Percentiles rank a stretch among this genome's conserved stretches.
phyloP scores from a whole-genome alignment of 2,888 invertebrate genomes.

The Synanthedon formicaeformis region DNA sequence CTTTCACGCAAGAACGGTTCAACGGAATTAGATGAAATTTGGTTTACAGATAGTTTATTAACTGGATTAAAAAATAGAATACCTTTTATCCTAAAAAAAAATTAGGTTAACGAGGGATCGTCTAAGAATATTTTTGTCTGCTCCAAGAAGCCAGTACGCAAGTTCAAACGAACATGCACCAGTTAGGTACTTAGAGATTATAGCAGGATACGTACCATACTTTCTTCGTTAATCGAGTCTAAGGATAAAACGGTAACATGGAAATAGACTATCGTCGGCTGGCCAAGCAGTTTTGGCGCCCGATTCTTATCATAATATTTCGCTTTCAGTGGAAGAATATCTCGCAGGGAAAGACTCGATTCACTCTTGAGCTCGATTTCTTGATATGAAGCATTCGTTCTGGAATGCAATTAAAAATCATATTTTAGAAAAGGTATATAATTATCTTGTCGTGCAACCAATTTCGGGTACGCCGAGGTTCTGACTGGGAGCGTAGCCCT shows the following conservation, averaged over 20 bases:
- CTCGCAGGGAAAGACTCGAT: constrained; percentile 78
- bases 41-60: too few species aligned
- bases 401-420: constrained; percentile 18
- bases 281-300: constrained; percentile 86
- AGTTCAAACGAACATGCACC: constrained; percentile 7
- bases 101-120: too few species aligned
- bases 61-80: too few species aligned
- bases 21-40: too few species aligned
- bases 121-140: not conserved
- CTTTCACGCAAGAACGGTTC: too few species aligned
- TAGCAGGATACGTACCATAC: constrained; percentile 77
- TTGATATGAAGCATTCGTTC: constrained; percentile 55
- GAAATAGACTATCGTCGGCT: constrained; percentile 90
- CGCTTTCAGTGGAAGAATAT: constrained; percentile 85
- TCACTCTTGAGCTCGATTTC: constrained; percentile 57
- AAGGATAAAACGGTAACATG: constrained; percentile 91
- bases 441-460: too few species aligned
- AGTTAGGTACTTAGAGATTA: too few species aligned
- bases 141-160: not conserved
- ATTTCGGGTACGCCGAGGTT: too few species aligned
- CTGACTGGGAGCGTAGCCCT: too few species aligned
- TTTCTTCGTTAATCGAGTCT: constrained; percentile 96
- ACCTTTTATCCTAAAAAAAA: too few species aligned
- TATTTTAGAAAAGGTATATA: too few species aligned
- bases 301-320: constrained; percentile 92